Evolutionary conservation across 2,888 invertebrate genomes (phyloP).

Genomic region (Orthonychiurus folsomi): DNA sequence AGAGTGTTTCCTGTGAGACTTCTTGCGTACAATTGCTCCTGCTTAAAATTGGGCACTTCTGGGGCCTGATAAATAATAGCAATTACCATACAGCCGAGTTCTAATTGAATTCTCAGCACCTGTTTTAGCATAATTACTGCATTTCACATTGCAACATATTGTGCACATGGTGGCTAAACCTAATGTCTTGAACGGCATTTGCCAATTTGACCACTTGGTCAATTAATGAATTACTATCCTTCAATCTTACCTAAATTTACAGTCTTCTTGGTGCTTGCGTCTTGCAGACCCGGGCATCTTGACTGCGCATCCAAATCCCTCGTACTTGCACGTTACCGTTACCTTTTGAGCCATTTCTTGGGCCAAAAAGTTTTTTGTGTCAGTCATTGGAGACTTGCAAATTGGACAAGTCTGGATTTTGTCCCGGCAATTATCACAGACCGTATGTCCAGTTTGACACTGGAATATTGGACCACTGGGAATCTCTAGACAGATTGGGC

Average conservation of each 20-base stretch:
- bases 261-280: neutral
- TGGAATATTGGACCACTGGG: neutral
- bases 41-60: too few species aligned
- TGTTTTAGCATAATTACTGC: too few species aligned
- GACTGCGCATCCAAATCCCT: neutral
- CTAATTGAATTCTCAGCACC: too few species aligned
- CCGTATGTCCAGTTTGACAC: constrained; percentile 1
- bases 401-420: neutral
- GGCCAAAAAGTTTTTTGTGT: neutral
- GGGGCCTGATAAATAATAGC: too few species aligned
- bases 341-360: neutral
- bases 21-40: too few species aligned
- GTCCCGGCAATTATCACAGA: neutral
- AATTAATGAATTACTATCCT: too few species aligned
- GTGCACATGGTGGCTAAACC: neutral
- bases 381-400: neutral
- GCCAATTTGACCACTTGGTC: too few species aligned
- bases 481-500: constrained; percentile 8
- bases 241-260: neutral
- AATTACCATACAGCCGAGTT: too few species aligned
- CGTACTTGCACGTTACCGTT: neutral
- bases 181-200: neutral
- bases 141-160: neutral
- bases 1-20: too few species aligned
- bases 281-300: neutral